phyloP scores from a whole-genome alignment of 2,888 invertebrate species.

The Lepeophtheirus nordmannii region DNA sequence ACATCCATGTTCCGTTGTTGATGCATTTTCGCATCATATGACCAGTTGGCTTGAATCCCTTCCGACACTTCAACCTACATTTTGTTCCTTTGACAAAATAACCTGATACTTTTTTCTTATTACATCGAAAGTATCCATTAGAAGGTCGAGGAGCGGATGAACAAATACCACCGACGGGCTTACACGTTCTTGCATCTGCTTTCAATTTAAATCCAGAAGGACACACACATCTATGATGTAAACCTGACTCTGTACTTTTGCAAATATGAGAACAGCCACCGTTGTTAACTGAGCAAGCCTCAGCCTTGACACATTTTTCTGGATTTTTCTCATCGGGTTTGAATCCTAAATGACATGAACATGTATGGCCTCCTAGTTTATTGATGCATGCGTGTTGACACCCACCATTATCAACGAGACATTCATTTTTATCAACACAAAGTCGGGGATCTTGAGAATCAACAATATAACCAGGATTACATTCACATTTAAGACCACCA shows the following conservation, averaged over 20 bases:
- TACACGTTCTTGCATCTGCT: constrained; percentile 27
- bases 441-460: not conserved
- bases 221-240: constrained; percentile 42
- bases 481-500: constrained; percentile 28
- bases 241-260: constrained; percentile 35
- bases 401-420: constrained; percentile 32
- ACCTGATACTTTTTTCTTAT: constrained; percentile 6
- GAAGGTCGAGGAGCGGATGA: not conserved
- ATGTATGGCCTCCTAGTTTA: constrained; percentile 40
- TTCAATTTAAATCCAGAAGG: constrained; percentile 40
- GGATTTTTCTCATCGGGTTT: constrained; percentile 3
- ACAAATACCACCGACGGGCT: constrained; percentile 11
- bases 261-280: constrained; percentile 47
- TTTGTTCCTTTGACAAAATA: constrained; percentile 34
- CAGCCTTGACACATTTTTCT: constrained; percentile 39
- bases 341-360: not conserved
- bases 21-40: constrained; percentile 40
- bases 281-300: constrained; percentile 45
- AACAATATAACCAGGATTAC: constrained; percentile 28
- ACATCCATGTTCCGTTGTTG: constrained; percentile 40
- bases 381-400: constrained; percentile 39
- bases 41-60: constrained; percentile 43
- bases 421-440: constrained; percentile 29
- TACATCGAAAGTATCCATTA: constrained; percentile 17
- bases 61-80: constrained; percentile 40